Conservation (phyloP, 1,140 invertebrate species). For the Brachionus plicatilis region DNA sequence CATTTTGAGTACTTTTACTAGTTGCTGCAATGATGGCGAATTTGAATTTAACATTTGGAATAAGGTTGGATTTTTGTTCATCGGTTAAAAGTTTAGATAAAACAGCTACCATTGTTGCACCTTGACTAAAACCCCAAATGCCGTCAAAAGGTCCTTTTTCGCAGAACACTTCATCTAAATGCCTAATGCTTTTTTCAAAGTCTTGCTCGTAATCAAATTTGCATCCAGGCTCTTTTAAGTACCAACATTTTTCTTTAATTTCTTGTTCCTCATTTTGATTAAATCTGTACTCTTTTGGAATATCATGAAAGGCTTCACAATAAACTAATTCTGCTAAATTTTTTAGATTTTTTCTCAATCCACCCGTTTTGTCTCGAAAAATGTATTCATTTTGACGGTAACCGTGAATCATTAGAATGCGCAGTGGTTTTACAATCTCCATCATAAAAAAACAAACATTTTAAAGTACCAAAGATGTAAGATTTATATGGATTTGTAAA, state of each 20-base stretch:
- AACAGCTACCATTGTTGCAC: constrained; percentile 24
- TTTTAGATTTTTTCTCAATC: constrained; percentile 30
- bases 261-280: neutral
- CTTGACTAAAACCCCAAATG: constrained; percentile 40
- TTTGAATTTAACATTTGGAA: constrained; percentile 1
- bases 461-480: too few relatives aligned
- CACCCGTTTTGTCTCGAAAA: constrained; percentile 31
- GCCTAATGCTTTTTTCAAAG: neutral
- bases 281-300: neutral
- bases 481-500: too few relatives aligned
- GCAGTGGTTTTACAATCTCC: neutral
- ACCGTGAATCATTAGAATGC: constrained; percentile 35
- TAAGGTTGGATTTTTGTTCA: neutral
- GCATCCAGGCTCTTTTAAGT: neutral
- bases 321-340: constrained; percentile 30
- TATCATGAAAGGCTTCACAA: constrained; percentile 13
- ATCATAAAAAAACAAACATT: neutral
- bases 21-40: constrained; percentile 31
- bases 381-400: constrained; percentile 18
- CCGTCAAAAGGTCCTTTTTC: constrained; percentile 37
- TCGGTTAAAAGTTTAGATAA: neutral
- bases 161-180: neutral
- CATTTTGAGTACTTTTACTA: constrained; percentile 17
- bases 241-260: neutral
- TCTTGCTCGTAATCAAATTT: neutral